Evolutionary conservation across 2,888 invertebrate genomes (phyloP).

Genomic region (Cryptus viduatorius): DNA sequence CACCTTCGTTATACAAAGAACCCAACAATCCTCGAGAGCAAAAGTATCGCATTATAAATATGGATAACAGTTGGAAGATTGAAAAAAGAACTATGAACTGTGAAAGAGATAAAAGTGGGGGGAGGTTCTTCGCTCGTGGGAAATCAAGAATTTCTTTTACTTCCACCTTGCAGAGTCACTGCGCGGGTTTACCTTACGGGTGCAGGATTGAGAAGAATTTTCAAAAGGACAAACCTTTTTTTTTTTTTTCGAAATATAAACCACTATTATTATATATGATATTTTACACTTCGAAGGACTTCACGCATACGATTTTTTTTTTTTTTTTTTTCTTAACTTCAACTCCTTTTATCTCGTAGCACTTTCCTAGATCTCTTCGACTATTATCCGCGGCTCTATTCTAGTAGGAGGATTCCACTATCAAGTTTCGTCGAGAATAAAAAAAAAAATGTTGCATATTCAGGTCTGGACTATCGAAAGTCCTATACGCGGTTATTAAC

Average conservation of each 20-base stretch:
- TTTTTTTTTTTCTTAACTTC: conserved; percentile 16
- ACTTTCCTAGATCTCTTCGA: conserved; percentile 30
- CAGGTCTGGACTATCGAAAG: conserved; percentile 45
- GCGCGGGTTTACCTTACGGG: conserved; percentile 35
- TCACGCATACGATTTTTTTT: conserved; percentile 8
- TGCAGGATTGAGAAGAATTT: conserved; percentile 22
- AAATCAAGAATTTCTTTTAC: conserved; percentile 53
- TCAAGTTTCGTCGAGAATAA: conserved; percentile 40
- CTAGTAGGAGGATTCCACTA: conserved; percentile 8
- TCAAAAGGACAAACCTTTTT: conserved; percentile 47
- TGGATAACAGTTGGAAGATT: not conserved
- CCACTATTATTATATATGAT: conserved; percentile 10
- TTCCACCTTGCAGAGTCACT: conserved; percentile 63
- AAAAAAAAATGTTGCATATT: conserved; percentile 58
- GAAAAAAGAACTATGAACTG: conserved; percentile 3
- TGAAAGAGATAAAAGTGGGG: not conserved
- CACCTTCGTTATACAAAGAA: not conserved
- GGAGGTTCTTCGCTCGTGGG: conserved; percentile 47
- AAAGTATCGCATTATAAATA: conserved; percentile 14
- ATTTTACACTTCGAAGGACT: conserved; percentile 53
- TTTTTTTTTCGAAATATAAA: conserved; percentile 1
- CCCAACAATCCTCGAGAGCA: conserved; percentile 21
- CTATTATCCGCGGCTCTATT: conserved; percentile 3
- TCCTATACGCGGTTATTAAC: conserved; percentile 56
- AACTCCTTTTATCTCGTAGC: conserved; percentile 17